Percentiles rank a stretch among this genome's conserved stretches.
phyloP scores from a whole-genome alignment of 2,113 vertebrate genomes.

The Pangasianodon gigas region DNA sequence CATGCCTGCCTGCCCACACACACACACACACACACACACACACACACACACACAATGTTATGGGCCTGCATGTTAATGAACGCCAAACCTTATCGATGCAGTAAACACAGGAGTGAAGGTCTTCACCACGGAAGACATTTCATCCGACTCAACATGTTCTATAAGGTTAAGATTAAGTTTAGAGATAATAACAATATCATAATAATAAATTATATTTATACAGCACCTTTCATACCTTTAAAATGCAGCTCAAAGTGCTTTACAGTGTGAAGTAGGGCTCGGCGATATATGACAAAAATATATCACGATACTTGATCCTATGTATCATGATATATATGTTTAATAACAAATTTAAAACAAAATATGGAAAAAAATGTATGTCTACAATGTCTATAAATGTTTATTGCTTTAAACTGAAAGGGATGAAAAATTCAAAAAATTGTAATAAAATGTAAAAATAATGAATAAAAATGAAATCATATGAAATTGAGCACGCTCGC shows the following conservation, averaged over 20 bases:
- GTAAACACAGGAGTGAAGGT: constrained; percentile 9
- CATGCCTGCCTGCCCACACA: not conserved
- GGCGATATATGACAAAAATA: not conserved
- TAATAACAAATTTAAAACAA: not conserved
- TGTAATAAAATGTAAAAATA: too few species aligned
- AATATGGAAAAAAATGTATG: not conserved
- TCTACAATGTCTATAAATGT: not conserved
- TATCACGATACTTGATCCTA: not conserved
- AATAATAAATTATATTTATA: not conserved
- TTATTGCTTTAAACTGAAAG: not conserved
- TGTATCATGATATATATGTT: not conserved
- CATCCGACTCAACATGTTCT: not conserved
- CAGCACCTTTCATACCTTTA: not conserved
- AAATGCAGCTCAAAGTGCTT: not conserved
- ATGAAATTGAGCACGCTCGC: too few species aligned
- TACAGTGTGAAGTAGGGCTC: not conserved
- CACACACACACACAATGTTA: constrained; percentile 9
- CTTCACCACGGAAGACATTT: not conserved
- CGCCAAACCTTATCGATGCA: not conserved
- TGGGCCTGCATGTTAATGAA: constrained; percentile 23
- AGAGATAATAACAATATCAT: not conserved
- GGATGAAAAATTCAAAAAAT: too few species aligned
- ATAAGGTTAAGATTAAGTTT: not conserved
- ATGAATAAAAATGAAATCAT: not conserved
- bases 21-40: constrained; percentile 16